Base-by-base conservation (phyloP, 1,140 invertebrate genomes). In the Dendroctonus ponderosae region DNA sequence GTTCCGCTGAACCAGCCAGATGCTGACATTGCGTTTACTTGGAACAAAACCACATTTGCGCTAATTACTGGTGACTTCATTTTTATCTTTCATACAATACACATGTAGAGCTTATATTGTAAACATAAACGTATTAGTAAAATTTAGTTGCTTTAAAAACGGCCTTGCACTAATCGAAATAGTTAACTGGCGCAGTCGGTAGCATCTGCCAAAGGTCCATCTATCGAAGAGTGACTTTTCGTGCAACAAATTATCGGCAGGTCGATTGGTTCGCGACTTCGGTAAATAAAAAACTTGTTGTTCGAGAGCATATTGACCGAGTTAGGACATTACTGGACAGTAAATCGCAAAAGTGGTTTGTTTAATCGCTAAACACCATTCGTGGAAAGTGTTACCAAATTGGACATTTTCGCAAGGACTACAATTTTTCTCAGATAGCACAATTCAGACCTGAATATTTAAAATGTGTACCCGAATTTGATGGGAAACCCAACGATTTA, bases 401-500 rank as follows among this genome's bases (percentile, higher is more conserved):
- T 44, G 7, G 43, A 7, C 43, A 53, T 53, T 14, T 8, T n/a
- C 51, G 51, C n/a, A 53, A 12, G n/a, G 26, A n/a, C n/a, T n/a
- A n/a, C n/a, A n/a, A 7, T n/a, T 53, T 7, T 8, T 54, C n/a
- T 12, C 66, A 54, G 42, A 38, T 48, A 6, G 40, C 6, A 56
- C 1, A 42, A 41, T 66, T 69, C 57, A 69, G 60, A 40, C 40
- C 63, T 0, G 63, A 69, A 60, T 69, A 49, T 56, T 56, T 61
- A 61, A 66, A 56, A 46, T 66, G 68, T 42, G 43, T 66, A 57
- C 68, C 68, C 9, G 37, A 49, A 41, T 5, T 69, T 52, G 62
- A 69, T 39, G 63, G 68, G 6, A 69, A 66, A 11, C 51, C 57
- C 3, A 69, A 42, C 38, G 62, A 69, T 9, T 14, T 69, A 3